These are phyloP conservation scores for Vimba vimba DNA, from an alignment of 2,113 vertebrate species.

Conservation along the genomic window DNA sequence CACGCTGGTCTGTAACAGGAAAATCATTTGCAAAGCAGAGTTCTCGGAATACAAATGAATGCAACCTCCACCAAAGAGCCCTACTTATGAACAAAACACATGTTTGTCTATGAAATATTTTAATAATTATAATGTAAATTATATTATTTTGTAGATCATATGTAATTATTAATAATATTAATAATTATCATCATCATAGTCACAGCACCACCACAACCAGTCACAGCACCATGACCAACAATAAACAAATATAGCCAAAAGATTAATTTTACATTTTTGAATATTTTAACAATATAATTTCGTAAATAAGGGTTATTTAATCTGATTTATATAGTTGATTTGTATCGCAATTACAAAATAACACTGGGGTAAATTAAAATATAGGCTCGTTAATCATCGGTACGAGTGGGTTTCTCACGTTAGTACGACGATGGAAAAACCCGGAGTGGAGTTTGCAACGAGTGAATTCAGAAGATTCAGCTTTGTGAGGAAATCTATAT, in stretches of 20 bases:
- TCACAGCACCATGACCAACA: neutral
- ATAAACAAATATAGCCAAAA: neutral
- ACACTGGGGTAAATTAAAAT: neutral
- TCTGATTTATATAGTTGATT: no score
- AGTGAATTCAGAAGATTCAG: neutral
- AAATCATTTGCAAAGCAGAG: neutral
- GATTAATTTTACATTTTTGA: neutral
- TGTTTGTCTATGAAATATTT: no score
- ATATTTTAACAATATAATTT: neutral
- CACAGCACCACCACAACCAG: neutral
- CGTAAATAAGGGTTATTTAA: no score
- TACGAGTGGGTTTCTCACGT: neutral
- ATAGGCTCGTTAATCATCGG: neutral
- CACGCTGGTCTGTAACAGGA: slow-evolving; percentile 81
- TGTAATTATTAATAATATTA: neutral
- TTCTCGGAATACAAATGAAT: neutral
- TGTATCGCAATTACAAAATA: neutral
- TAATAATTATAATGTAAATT: neutral
- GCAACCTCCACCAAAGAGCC: neutral
- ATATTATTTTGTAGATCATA: neutral
- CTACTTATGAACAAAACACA: neutral
- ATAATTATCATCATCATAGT: neutral
- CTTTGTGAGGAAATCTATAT: neutral
- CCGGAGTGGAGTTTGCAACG: neutral
- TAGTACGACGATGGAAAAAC: neutral